Conservation (phyloP, 2,888 invertebrate species). For the Pseudococcus viburni region DNA sequence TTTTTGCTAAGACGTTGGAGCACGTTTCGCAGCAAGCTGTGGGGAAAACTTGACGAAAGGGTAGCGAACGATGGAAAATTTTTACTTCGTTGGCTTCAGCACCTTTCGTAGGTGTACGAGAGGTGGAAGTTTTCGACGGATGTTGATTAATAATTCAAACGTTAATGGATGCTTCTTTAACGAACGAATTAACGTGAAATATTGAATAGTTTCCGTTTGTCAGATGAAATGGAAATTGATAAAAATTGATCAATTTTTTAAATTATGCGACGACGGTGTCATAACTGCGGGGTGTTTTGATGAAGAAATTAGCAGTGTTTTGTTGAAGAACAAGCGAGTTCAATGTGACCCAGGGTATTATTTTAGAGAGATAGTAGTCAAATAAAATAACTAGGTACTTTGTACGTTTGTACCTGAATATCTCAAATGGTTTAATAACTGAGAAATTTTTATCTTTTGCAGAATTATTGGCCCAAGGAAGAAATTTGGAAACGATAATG, state of each 20-base stretch:
- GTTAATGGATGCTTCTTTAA: constrained; percentile 43
- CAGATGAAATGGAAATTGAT: constrained; percentile 30
- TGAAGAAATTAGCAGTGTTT: too few species aligned
- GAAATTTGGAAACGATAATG: background rate
- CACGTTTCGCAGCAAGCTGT: background rate
- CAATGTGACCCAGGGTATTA: too few species aligned
- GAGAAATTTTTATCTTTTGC: background rate
- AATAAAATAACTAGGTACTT: too few species aligned
- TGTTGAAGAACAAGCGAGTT: too few species aligned
- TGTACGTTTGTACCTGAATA: too few species aligned
- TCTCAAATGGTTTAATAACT: background rate
- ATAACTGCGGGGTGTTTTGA: background rate
- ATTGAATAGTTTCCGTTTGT: constrained; percentile 31
- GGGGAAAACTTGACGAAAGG: background rate
- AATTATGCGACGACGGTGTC: background rate
- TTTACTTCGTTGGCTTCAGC: background rate
- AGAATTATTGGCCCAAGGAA: background rate
- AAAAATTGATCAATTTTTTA: constrained; percentile 28
- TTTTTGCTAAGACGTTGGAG: background rate
- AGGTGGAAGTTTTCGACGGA: constrained; percentile 32
- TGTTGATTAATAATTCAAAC: constrained; percentile 44
- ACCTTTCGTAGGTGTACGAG: background rate
- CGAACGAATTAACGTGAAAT: constrained; percentile 47
- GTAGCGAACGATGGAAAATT: background rate
- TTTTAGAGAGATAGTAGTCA: too few species aligned